Evolutionary conservation across 2,797 vertebrate genomes (phyloP).

Genomic region (Limnodromus scolopaceus): DNA sequence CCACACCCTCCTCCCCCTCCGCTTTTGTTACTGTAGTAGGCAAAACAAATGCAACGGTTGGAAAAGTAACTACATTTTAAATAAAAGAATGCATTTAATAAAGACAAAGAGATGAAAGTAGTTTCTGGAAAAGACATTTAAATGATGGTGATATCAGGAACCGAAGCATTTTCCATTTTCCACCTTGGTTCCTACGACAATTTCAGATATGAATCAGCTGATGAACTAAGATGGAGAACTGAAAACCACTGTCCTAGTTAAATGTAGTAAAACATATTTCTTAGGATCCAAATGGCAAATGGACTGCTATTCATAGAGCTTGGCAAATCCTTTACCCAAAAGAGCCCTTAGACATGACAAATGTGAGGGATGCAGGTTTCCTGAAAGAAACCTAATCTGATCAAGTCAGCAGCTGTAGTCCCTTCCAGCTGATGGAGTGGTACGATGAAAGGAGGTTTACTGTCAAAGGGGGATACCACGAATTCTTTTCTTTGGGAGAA

Average conservation of each 20-base stretch:
- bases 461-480: background rate
- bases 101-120: background rate
- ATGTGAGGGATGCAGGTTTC: background rate
- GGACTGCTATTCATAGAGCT: background rate
- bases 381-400: background rate
- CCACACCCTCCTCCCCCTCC: accelerated
- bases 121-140: background rate
- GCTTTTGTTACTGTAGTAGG: background rate
- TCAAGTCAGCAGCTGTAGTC: background rate
- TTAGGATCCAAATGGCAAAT: background rate
- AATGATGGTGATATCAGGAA: background rate
- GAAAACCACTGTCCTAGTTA: background rate
- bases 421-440: background rate
- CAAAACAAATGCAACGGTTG: background rate
- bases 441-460: background rate
- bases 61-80: background rate
- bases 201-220: background rate
- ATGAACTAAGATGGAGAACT: background rate
- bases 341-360: background rate
- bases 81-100: background rate
- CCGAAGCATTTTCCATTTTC: background rate
- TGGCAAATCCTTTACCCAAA: background rate
- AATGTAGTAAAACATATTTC: background rate
- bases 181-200: background rate
- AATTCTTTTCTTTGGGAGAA: background rate